Evolutionary conservation across 2,888 invertebrate species (phyloP), one percentile per base, ranked within the genome.

Genomic region (Conops quadrifasciatus): DNA sequence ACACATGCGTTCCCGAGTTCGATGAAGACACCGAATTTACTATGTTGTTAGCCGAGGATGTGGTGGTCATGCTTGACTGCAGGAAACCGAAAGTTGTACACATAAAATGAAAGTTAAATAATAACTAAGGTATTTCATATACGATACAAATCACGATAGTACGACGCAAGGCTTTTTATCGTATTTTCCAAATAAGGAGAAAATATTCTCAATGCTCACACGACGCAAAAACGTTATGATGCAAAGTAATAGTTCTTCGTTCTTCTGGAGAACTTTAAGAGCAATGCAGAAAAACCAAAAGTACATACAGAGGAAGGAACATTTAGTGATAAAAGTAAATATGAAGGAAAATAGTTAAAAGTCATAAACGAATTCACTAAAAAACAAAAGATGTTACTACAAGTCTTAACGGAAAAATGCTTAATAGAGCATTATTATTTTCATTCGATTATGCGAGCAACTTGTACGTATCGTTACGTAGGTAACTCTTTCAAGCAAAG

Each of bases 21-120:
- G 83, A 80, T 73, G 82, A 80, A 64, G 84, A 82, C 73, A 85
- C 84, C 71, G 86, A 85, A 79, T 86, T 85, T 45, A 86, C 83
- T 73, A 86, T 84, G 79, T 81, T 86, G 76, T 82, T 85, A 60
- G 80, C 72, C 63, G 82, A 77, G 72, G 83, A 82, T 51, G 84
- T 82, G 68, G 80, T 81, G 73, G 84, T 79, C 81, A 84, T 78
- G 30, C 49, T 73, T 28, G 74, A 73, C 74, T 72, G 58, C n/a
- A 28, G 26, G 51, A 19, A 16, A 63, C n/a, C n/a, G n/a, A 15
- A 56, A 24, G 28, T 26, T 56, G 4, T 24, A 26, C 28, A 26
- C 45, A 24, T 30, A 62, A 43, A 62, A 43, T 43, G 16, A 62
- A 7, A 2, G 3, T 21, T 21, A 53, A 21, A n/a, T 21, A 53